Evolutionary conservation across 37 sponge, comb jelly and placozoan species (phyloP), one percentile per base, ranked within the genome.

Genomic region (Halichondria panicea): DNA sequence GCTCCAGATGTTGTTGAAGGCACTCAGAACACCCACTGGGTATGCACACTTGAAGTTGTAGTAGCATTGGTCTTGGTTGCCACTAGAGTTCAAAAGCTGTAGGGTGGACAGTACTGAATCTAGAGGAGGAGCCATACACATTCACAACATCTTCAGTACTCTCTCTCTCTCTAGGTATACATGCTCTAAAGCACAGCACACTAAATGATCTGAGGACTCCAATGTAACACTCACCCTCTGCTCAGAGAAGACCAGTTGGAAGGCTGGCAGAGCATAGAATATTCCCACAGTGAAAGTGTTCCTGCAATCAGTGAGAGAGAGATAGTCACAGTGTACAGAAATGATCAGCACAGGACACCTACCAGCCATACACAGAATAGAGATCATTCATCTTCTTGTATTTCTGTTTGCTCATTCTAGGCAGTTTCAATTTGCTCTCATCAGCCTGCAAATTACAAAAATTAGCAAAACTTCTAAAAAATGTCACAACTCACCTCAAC

Each of bases 41-140:
- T 80, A 84, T 28, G 88, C 65, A 69, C 98, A 97, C 62, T 73
- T 83, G 80, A 87, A 91, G 81, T 97, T 97, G 84, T 87, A 97
- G 70, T 92, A 97, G 77, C 98, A 97, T 18, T 76, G 66, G 62
- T 97, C 95, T 67, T 94, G 75, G 69, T 97, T 87, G 3, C 98
- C 98, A 73, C 85, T 85, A 36, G 55, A 55, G 70, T 88, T 73
- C 70, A 85, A 34, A 33, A 86, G 35, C 86, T 81, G 50, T 21
- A 54, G 34, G 18, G 15, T 19, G 0, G 0, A 36, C 37, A 48
- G 54, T 8, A 11, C 3, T 38, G 69, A 13, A 36, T 15, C 6
- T 4, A 37, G 66, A 66, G 66, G 37, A 40, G 41, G 34, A 25
- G 61, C 8, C 8, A 9, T n/a, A 25, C 11, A 25, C 8, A 25